These are phyloP conservation scores for Choloepus hoffmanni DNA, from an alignment of 2,113 vertebrate genomes.

Conservation along the genomic window DNA sequence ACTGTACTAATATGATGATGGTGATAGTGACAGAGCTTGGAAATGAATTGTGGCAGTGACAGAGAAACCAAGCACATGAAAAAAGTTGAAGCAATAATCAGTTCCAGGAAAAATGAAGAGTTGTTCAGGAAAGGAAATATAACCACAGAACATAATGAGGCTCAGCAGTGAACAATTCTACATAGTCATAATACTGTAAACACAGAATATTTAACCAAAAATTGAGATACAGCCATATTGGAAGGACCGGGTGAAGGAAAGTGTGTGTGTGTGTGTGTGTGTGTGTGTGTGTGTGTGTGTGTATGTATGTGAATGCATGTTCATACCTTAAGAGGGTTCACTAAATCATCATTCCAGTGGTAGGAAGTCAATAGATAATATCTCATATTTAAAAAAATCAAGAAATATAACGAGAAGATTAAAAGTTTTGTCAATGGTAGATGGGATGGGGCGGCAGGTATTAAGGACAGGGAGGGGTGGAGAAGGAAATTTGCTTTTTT, in stretches of 20 bases:
- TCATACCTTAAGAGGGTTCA: neutral
- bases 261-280: neutral
- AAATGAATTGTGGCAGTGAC: neutral
- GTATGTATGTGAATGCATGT: too few species aligned
- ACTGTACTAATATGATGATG: neutral
- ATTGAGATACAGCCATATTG: neutral
- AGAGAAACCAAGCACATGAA: neutral
- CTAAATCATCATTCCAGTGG: neutral
- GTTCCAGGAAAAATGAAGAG: conserved; percentile 23
- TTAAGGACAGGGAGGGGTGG: neutral
- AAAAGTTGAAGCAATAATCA: conserved; percentile 42
- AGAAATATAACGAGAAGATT: neutral
- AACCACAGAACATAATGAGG: neutral
- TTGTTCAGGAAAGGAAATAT: conserved; percentile 20
- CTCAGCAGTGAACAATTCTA: conserved; percentile 27
- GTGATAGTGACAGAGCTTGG: neutral
- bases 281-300: too few species aligned
- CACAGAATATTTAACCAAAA: neutral
- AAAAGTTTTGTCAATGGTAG: neutral
- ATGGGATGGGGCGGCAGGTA: neutral
- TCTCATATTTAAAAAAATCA: neutral
- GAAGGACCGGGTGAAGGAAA: neutral
- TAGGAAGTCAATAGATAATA: neutral
- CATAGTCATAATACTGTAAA: neutral
- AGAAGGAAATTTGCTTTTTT: neutral